A percentile compares a stretch with the other conserved stretches of the same genome.
These are phyloP conservation scores for Catagonus wagneri DNA, from an alignment of 2,113 vertebrate species.

Conservation along the genomic window DNA sequence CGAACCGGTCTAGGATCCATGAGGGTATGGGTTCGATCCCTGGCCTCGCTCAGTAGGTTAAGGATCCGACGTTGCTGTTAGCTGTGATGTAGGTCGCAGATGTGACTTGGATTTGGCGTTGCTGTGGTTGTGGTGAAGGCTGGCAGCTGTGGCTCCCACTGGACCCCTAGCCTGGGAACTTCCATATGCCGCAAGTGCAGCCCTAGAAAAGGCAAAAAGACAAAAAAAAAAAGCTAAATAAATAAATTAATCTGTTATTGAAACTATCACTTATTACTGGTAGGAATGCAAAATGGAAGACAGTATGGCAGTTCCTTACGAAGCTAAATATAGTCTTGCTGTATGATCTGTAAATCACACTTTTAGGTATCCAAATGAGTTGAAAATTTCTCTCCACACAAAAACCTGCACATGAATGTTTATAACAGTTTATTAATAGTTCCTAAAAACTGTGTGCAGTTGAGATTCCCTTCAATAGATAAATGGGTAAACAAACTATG, in stretches of 20 bases:
- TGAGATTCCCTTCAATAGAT: background rate
- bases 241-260: background rate
- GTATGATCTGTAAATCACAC: background rate
- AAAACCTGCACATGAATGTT: background rate
- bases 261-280: background rate
- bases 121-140: no score
- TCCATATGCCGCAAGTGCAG: no score
- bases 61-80: no score
- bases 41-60: no score
- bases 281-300: background rate
- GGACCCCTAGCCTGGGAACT: no score
- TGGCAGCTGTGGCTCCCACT: no score
- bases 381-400: background rate
- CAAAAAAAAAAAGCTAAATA: no score
- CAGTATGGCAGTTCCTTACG: background rate
- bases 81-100: no score
- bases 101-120: no score
- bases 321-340: background rate
- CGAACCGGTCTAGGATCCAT: no score
- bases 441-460: background rate
- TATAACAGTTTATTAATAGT: constrained; percentile 27
- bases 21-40: no score
- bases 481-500: background rate
- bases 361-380: background rate
- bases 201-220: no score